Conservation (phyloP, 2,113 vertebrate genomes). For the Geococcyx californianus region DNA sequence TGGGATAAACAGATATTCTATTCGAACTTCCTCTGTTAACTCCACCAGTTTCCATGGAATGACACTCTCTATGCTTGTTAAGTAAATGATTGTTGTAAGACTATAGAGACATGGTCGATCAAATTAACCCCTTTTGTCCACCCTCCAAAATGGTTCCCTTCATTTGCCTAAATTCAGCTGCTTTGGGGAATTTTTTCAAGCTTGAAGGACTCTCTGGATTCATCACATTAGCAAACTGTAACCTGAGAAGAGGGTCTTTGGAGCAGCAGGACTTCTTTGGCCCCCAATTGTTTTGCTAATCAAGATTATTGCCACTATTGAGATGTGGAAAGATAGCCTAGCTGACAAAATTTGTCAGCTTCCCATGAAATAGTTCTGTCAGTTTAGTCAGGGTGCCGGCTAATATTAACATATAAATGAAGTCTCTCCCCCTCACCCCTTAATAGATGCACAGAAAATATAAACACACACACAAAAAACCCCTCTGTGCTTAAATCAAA, state of each 20-base stretch:
- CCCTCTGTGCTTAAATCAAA: slow-evolving; percentile 74
- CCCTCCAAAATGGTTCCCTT: slow-evolving; percentile 68
- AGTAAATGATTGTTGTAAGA: slow-evolving; percentile 83
- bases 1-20: slow-evolving; percentile 76
- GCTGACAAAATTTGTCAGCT: slow-evolving; percentile 87
- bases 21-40: slow-evolving; percentile 77
- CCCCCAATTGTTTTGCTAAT: slow-evolving; percentile 88
- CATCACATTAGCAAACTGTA: slow-evolving; percentile 77
- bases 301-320: slow-evolving; percentile 88
- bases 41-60: slow-evolving; percentile 74
- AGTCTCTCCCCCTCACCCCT: slow-evolving; percentile 75
- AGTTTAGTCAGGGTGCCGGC: slow-evolving; percentile 79
- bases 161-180: slow-evolving; percentile 79
- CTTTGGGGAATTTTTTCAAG: slow-evolving; percentile 75
- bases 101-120: slow-evolving; percentile 81
- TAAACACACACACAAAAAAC: slow-evolving; percentile 76
- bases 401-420: slow-evolving; percentile 90
- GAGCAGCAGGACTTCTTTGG: slow-evolving; percentile 71
- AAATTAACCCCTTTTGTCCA: slow-evolving; percentile 85
- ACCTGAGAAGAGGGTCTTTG: slow-evolving; percentile 76
- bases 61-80: slow-evolving; percentile 74
- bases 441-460: slow-evolving; percentile 82
- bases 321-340: slow-evolving; percentile 81
- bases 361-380: slow-evolving; percentile 88
- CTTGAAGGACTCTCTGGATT: slow-evolving; percentile 71